Base-by-base conservation (phyloP, 2,797 vertebrate species). In the Limosa lapponica region DNA sequence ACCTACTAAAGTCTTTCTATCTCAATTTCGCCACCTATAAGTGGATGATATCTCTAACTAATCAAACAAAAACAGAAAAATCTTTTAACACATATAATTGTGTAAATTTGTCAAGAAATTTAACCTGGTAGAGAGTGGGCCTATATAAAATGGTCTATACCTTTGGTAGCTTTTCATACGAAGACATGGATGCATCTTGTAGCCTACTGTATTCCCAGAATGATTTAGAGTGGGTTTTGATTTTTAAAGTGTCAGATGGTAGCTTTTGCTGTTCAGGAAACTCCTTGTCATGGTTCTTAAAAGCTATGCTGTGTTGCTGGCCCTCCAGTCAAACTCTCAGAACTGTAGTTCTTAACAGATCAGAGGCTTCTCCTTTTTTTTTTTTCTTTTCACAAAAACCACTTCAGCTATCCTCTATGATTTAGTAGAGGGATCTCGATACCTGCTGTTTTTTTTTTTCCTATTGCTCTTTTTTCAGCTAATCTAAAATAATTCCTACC, bases 281-380 rank as follows among this genome's bases (percentile, higher is more conserved):
- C n/a, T 65, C 41, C n/a, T 72, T 70, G n/a, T 55, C 27, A 24
- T 59, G 19, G 30, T 55, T 90, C 61, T 71, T 55, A 20, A 86
- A 90, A 62, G 43, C 36, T 81, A 10, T 22, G 5, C 27, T 28
- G 8, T 79, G 57, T 78, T 91, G 64, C 32, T 79, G 87, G 36
- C 44, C 30, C 34, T 87, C 30, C 66, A 84, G 39, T 71, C 57
- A 84, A 67, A 69, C 52, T 91, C 83, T 55, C 57, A 78, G 52
- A 78, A 44, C 24, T 3, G 3, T 34, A 81, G 25, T 14, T 91
- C 41, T 92, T 74, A 48, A 57, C n/a, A 61, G 52, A 77, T 79
- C 65, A 67, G 59, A 84, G 23, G 13, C 25, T 59, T 82, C 30
- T 44, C 3, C 1, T 16, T n/a, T 44, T 59, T 52, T 48, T 18